Percentiles rank a stretch among this genome's conserved stretches.
Conservation (phyloP, 2,797 vertebrate species). For the Scomberomorus guttatus region DNA sequence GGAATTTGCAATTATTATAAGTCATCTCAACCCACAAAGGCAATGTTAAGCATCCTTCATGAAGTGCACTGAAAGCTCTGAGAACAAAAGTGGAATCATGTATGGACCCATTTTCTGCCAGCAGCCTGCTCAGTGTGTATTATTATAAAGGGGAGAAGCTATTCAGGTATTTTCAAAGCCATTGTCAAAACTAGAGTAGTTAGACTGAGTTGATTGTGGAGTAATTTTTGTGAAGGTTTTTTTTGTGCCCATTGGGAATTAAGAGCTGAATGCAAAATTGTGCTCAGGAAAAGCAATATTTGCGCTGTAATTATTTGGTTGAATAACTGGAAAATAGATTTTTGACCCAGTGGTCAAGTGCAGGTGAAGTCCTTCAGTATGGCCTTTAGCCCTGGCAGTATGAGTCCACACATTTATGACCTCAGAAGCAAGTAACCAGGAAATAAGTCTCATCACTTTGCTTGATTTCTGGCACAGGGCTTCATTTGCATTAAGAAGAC, state of each 20-base stretch:
- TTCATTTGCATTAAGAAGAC: constrained; percentile 39
- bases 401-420: not conserved
- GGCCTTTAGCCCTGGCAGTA: constrained; percentile 6
- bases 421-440: constrained; percentile 1
- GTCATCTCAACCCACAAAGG: constrained; percentile 78
- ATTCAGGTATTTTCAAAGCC: constrained; percentile 59
- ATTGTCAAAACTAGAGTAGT: constrained; percentile 47
- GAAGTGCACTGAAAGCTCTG: constrained; percentile 65
- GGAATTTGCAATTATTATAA: constrained; percentile 84
- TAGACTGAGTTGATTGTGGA: constrained; percentile 36
- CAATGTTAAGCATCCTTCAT: constrained; percentile 76
- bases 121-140: constrained; percentile 41
- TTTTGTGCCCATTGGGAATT: constrained; percentile 22
- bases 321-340: not conserved
- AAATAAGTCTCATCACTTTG: constrained; percentile 28
- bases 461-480: constrained; percentile 12
- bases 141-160: constrained; percentile 39
- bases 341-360: constrained; percentile 9
- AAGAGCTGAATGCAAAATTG: constrained; percentile 21
- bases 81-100: constrained; percentile 70
- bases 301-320: not conserved
- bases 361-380: not conserved
- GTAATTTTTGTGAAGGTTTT: constrained; percentile 4
- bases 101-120: constrained; percentile 53
- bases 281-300: not conserved